These are phyloP conservation scores for Emmelina monodactyla DNA, from an alignment of 2,888 invertebrate species.

Conservation along the genomic window DNA sequence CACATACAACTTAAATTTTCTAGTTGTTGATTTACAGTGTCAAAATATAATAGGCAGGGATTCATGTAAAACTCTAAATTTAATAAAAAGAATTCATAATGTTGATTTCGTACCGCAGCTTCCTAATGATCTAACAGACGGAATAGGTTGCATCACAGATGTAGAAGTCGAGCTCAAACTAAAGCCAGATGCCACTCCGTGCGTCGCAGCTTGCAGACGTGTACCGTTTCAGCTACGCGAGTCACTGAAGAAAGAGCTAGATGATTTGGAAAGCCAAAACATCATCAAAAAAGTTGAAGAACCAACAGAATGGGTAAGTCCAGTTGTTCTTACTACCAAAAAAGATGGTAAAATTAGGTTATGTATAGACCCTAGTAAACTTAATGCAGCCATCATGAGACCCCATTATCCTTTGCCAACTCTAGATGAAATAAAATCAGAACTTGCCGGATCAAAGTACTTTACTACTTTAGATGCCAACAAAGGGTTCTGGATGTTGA, in stretches of 20 bases:
- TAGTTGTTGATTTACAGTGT: conserved; percentile 2
- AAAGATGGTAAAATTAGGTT: conserved; percentile 13
- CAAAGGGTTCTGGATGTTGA: conserved; percentile 16
- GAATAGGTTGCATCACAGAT: conserved; percentile 2
- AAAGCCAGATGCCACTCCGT: conserved; percentile 3
- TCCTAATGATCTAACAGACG: neutral
- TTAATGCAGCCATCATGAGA: conserved; percentile 13
- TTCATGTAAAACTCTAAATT: conserved; percentile 1
- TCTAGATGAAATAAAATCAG: conserved; percentile 14
- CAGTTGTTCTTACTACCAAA: conserved; percentile 13
- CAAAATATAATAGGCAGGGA: conserved; percentile 7
- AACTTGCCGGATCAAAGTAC: conserved; percentile 12
- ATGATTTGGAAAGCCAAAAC: conserved; percentile 5
- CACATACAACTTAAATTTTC: neutral
- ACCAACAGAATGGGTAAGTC: conserved; percentile 15
- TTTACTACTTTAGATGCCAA: conserved; percentile 17
- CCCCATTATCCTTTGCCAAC: conserved; percentile 15
- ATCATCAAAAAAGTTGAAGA: conserved; percentile 12
- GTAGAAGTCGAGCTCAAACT: too few species aligned
- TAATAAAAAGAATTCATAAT: conserved; percentile 2
- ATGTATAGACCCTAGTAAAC: conserved; percentile 15
- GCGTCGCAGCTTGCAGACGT: conserved; percentile 8
- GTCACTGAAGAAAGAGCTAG: conserved; percentile 10
- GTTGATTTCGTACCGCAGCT: neutral
- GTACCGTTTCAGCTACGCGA: conserved; percentile 10